Conservation (phyloP, 2,797 vertebrate species). For the Rousettus madagascariensis region DNA sequence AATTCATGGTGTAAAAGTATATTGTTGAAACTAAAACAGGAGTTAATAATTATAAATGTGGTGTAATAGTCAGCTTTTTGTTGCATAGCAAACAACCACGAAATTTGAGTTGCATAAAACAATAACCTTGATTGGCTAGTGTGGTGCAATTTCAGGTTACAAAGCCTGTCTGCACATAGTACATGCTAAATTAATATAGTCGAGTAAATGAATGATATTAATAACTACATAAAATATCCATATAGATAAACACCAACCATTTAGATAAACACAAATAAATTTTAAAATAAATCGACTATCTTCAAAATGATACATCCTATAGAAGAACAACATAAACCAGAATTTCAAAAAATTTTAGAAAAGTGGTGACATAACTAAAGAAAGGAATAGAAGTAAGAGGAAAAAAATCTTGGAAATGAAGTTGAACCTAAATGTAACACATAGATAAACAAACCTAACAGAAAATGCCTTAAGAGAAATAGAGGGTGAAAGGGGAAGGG, state of each 20-base stretch:
- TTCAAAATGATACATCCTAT: background rate
- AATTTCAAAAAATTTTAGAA: background rate
- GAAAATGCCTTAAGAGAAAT: background rate
- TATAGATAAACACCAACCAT: background rate
- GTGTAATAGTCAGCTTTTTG: background rate
- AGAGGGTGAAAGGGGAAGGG: background rate
- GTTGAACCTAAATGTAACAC: background rate
- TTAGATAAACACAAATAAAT: background rate
- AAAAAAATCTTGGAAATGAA: background rate
- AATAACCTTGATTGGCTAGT: background rate
- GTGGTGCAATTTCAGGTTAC: background rate
- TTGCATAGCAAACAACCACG: background rate
- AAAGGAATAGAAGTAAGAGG: background rate
- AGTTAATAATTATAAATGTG: background rate
- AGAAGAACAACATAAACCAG: conserved; percentile 21
- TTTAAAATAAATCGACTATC: background rate
- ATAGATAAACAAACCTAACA: background rate
- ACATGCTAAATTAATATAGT: background rate
- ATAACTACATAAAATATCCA: background rate
- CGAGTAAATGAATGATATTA: background rate
- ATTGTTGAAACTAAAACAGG: background rate
- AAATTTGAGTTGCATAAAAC: conserved; percentile 2
- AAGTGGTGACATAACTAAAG: background rate
- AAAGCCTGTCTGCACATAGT: background rate
- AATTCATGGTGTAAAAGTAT: background rate